Percentiles rank a stretch among this genome's conserved stretches.
phyloP scores from a whole-genome alignment of 2,888 invertebrate genomes.

The Lasioglossum lativentre region DNA sequence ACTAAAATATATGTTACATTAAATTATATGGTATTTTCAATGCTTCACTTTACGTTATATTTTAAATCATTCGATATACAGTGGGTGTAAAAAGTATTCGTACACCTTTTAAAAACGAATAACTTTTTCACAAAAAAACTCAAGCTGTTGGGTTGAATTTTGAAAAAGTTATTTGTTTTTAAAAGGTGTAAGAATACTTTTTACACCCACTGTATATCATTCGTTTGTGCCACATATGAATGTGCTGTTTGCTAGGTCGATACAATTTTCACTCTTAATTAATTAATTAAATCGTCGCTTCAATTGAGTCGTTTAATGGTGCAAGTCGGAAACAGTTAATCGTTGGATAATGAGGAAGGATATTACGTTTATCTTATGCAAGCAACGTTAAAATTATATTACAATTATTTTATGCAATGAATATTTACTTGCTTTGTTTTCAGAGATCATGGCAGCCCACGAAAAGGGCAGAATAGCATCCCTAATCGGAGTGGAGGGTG shows the following conservation, averaged over 20 bases:
- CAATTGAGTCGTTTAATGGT: background rate
- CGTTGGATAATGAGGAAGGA: background rate
- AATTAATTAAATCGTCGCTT: background rate
- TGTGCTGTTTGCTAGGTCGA: background rate
- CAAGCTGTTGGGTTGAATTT: no score
- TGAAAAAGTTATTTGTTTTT: no score
- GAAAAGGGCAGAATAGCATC: constrained; percentile 92
- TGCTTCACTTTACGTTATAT: no score
- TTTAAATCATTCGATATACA: no score
- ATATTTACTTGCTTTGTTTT: no score
- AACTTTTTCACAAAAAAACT: no score
- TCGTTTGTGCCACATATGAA: background rate
- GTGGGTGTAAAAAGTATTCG: no score
- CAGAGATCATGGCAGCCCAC: constrained; percentile 90
- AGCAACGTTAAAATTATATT: background rate
- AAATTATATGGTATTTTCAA: no score
- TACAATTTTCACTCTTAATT: background rate
- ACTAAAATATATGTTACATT: no score
- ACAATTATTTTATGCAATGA: background rate
- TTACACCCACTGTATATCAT: background rate
- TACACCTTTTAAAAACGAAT: no score
- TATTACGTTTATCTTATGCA: background rate
- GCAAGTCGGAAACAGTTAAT: background rate
- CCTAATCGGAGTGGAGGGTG: constrained; percentile 96
- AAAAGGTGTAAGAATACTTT: no score